Evolutionary conservation across 2,888 invertebrate genomes (phyloP).

Genomic region (Pomacea canaliculata): DNA sequence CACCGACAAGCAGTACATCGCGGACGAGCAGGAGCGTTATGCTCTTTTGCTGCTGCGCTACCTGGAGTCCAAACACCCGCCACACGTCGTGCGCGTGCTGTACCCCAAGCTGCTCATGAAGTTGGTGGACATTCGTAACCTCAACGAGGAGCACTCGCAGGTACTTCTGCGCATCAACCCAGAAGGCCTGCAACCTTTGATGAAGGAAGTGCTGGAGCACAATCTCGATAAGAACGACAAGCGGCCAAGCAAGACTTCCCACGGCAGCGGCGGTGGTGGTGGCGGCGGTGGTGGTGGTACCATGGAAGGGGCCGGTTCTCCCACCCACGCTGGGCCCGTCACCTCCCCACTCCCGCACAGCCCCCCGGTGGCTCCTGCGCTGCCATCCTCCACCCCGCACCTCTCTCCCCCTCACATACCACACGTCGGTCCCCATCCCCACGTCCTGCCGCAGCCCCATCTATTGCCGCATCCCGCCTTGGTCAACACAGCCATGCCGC

Average conservation of each 20-base stretch:
- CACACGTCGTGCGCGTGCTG: slow-evolving; percentile 56
- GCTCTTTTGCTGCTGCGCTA: slow-evolving; percentile 66
- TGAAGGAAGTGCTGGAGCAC: slow-evolving; percentile 96
- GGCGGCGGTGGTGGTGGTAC: no score
- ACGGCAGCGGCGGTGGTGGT: no score
- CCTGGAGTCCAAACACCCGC: slow-evolving; percentile 64
- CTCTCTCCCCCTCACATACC: slow-evolving; percentile 16
- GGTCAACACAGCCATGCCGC: slow-evolving; percentile 12
- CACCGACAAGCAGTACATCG: slow-evolving; percentile 72
- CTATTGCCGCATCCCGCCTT: slow-evolving; percentile 15
- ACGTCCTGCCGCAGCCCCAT: slow-evolving; percentile 12
- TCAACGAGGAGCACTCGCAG: slow-evolving; percentile 92
- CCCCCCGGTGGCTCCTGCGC: neutral
- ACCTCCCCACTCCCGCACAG: neutral
- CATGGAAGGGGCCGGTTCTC: neutral
- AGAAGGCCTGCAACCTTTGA: slow-evolving; percentile 88
- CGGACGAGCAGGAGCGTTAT: slow-evolving; percentile 68
- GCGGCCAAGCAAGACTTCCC: neutral
- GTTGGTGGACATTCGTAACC: slow-evolving; percentile 88
- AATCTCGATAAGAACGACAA: slow-evolving; percentile 49
- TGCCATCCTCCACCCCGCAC: slow-evolving; percentile 10
- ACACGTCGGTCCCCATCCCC: neutral
- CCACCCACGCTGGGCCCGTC: neutral
- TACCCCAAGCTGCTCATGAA: slow-evolving; percentile 82
- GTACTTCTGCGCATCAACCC: slow-evolving; percentile 95